These are phyloP conservation scores for Picathartes gymnocephalus DNA, from an alignment of 2,113 vertebrate species.

Conservation along the genomic window DNA sequence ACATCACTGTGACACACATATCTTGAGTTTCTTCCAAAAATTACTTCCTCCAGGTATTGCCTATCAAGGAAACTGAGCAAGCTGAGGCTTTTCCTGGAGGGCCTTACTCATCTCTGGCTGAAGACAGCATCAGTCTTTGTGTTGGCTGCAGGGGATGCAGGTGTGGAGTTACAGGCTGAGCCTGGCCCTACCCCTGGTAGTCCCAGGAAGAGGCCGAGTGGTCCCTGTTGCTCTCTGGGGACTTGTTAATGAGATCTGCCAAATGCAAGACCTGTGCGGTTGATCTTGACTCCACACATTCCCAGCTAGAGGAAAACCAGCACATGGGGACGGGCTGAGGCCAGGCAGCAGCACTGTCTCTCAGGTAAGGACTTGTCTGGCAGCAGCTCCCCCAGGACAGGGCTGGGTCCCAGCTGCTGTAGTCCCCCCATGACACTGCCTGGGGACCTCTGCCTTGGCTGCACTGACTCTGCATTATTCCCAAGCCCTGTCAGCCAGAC, in stretches of 20 bases:
- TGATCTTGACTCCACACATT: not conserved
- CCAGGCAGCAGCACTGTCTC: not conserved
- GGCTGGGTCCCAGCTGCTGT: not conserved
- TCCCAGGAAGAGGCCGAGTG: fast-evolving
- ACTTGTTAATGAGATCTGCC: not conserved
- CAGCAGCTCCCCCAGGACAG: not conserved
- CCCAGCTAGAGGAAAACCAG: not conserved
- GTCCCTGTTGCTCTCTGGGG: not conserved
- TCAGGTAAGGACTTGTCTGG: not conserved
- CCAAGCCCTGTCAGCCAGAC: not conserved
- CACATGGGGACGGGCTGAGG: not conserved
- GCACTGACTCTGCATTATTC: not conserved
- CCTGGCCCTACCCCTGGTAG: not conserved
- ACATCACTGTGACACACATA: not conserved
- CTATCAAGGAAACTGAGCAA: not conserved
- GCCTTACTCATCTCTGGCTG: not conserved
- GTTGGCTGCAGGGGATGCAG: not conserved
- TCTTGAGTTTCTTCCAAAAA: not conserved
- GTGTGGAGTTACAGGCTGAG: not conserved
- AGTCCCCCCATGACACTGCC: not conserved
- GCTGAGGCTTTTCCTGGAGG: not conserved
- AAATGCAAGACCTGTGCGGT: fast-evolving
- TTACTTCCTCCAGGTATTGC: not conserved
- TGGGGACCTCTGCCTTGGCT: not conserved
- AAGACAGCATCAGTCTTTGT: not conserved